phyloP scores from a whole-genome alignment of 2,888 invertebrate genomes.

The Cephus spinipes region DNA sequence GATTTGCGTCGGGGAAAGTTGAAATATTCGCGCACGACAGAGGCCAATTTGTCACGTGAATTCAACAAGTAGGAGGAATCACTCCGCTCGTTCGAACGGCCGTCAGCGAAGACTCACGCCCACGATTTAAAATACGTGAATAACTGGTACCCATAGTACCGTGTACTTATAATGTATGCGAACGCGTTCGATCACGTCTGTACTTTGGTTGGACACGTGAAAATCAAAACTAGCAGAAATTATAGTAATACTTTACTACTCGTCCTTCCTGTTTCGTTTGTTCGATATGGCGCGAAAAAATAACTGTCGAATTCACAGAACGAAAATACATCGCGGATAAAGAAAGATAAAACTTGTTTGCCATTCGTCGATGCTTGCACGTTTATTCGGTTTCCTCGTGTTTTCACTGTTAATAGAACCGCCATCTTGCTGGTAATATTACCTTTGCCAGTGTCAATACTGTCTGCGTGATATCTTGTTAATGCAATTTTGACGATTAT shows the following conservation, averaged over 20 bases:
- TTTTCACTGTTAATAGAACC: background rate
- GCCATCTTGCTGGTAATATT: background rate
- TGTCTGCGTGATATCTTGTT: background rate
- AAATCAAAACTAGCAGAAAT: too few species aligned
- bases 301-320: background rate
- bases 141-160: background rate
- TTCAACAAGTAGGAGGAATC: conserved; percentile 20
- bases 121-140: background rate
- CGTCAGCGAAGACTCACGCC: background rate
- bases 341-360: background rate
- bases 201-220: background rate
- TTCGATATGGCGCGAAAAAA: too few species aligned
- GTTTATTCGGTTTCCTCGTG: background rate
- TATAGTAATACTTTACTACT: too few species aligned
- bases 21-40: conserved; percentile 7
- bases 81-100: conserved; percentile 2
- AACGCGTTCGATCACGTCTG: background rate
- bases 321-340: background rate
- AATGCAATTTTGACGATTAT: background rate
- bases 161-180: background rate
- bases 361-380: background rate
- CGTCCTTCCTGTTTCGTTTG: too few species aligned
- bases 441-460: background rate
- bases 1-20: background rate
- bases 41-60: conserved; percentile 15